Base-by-base conservation (phyloP, 2,113 vertebrate genomes). In the Pomatostomus ruficeps region DNA sequence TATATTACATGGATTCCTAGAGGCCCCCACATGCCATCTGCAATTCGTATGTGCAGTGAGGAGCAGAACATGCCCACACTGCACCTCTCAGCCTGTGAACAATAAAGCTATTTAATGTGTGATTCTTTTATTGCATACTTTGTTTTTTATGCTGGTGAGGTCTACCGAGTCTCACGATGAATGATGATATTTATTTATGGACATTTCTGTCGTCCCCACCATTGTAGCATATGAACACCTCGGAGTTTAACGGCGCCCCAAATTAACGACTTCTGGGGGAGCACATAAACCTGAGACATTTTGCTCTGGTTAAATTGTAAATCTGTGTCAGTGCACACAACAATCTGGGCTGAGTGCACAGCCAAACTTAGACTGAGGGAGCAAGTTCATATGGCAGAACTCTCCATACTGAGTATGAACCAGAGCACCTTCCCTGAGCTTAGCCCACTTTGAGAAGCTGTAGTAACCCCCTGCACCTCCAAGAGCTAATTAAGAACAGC, bases 121-220 rank as follows among this genome's bases (percentile, higher is more conserved):
- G n/a, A 65, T 88, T 95, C 72, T 86, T 93, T 93, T 88, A 96
- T 78, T 14, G 2, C 75, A 33, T 45, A 67, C 74, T 85, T 78
- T 8, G 11, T 12, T 74, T 93, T 97, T 95, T 84, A 95, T 86
- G 71, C 82, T 78, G 59, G 18, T 74, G 65, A 90, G 85, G 65
- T 78, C 89, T 89, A 35, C 52, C 35, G 75, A 93, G 65, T 33
- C 75, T 71, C 68, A 71, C 1, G 0, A 86, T 45, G 67, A 89
- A 91, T 19, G 55, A 67, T 71, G 38, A 29, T 85, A 68, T 90
- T 96, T 96, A 91, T 95, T 94, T 94, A 95, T 51, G 48, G 89
- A 40, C 58, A 52, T 88, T 92, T 91, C 93, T 58, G 18, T 14
- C 35, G 19, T 74, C 71, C 71, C 85, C 78, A 80, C 26, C 4